Conservation (phyloP, 1,140 invertebrate genomes). For the Hyphantria cunea region DNA sequence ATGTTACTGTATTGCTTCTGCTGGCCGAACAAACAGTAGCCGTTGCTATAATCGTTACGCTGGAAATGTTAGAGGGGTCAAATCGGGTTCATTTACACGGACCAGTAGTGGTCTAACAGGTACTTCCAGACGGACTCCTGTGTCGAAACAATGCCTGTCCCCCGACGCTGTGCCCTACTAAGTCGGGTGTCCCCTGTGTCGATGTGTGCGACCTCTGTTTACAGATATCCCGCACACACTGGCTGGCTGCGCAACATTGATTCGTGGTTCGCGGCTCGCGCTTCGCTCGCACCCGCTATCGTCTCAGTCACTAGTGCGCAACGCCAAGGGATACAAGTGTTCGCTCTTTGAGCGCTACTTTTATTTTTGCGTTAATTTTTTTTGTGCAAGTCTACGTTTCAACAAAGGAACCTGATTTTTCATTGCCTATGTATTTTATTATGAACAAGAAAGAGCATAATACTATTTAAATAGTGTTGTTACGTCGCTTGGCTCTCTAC, state of each 20-base stretch:
- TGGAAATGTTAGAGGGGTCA: slow-evolving; percentile 26
- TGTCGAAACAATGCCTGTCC: slow-evolving; percentile 47
- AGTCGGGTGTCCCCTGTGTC: slow-evolving; percentile 33
- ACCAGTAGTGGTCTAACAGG: slow-evolving; percentile 30
- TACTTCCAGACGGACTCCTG: slow-evolving; percentile 36
- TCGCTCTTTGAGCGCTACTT: slow-evolving; percentile 50
- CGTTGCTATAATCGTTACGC: slow-evolving; percentile 14
- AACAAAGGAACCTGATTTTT: slow-evolving; percentile 60
- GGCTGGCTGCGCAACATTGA: slow-evolving; percentile 65
- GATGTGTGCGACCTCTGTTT: slow-evolving; percentile 49
- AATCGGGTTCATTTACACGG: slow-evolving; percentile 27
- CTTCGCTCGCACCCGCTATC: slow-evolving; percentile 39
- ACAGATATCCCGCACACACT: slow-evolving; percentile 47
- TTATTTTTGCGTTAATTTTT: slow-evolving; percentile 71
- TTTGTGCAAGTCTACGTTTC: slow-evolving; percentile 55
- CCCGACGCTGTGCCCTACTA: slow-evolving; percentile 39
- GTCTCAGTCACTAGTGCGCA: slow-evolving; percentile 78
- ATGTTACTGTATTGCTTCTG: background rate
- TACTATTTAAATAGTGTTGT: slow-evolving; percentile 42
- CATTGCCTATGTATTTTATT: slow-evolving; percentile 47
- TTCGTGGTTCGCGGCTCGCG: slow-evolving; percentile 66
- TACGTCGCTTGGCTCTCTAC: slow-evolving; percentile 49
- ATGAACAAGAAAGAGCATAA: slow-evolving; percentile 38
- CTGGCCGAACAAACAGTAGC: slow-evolving; percentile 11
- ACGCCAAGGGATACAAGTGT: slow-evolving; percentile 69